These are phyloP conservation scores for Allobates femoralis DNA, from an alignment of 2,797 vertebrate species.

Conservation along the genomic window DNA sequence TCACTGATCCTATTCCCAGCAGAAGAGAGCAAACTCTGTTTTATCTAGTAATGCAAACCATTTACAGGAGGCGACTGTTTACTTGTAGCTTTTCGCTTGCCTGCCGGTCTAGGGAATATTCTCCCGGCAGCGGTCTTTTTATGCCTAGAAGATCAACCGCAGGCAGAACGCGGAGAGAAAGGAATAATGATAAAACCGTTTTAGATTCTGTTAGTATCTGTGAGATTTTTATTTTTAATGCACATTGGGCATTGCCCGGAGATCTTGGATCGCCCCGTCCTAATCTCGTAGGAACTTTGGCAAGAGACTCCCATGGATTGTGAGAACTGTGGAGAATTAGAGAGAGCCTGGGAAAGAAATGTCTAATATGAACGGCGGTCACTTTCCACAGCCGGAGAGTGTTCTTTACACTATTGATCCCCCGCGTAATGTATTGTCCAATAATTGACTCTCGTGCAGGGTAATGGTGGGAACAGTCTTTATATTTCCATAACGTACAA, in stretches of 20 bases:
- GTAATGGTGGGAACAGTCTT: conserved; percentile 18
- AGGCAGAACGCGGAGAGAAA: not conserved
- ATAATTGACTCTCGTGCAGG: conserved; percentile 8
- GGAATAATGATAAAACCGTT: not conserved
- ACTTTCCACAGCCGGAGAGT: not conserved
- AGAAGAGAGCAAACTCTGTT: conserved; percentile 8
- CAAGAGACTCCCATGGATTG: not conserved
- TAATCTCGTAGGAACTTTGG: conserved; percentile 1
- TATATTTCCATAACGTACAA: not conserved
- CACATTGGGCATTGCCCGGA: not conserved
- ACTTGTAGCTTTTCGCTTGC: conserved; percentile 23
- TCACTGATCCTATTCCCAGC: conserved; percentile 19
- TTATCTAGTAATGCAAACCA: conserved; percentile 42
- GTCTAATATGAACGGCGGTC: not conserved
- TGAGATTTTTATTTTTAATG: not conserved
- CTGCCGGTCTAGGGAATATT: conserved; percentile 39
- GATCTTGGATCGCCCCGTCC: not conserved
- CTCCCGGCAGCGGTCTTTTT: not conserved
- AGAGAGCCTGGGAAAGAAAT: conserved; percentile 33
- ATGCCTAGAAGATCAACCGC: conserved; percentile 19
- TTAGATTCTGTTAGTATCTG: not conserved
- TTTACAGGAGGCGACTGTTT: conserved; percentile 37
- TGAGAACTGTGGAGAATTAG: conserved; percentile 4
- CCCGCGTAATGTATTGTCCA: conserved; percentile 35
- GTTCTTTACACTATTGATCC: conserved; percentile 21